Evolutionary conservation across 2,113 vertebrate species (phyloP).

Genomic region (Leucosticte australis): DNA sequence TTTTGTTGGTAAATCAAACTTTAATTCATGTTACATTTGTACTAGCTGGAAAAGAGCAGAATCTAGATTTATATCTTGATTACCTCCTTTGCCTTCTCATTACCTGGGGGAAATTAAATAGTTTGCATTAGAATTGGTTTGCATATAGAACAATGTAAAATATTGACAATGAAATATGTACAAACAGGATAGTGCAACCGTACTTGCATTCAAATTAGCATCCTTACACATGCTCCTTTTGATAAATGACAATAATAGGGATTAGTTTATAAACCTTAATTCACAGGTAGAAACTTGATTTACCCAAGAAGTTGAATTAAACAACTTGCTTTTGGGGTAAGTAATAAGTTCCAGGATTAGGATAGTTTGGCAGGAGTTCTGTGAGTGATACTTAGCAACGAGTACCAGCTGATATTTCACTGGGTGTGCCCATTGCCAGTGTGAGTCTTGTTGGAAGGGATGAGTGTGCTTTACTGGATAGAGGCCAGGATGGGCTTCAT

Average conservation of each 20-base stretch:
- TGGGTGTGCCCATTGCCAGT: background rate
- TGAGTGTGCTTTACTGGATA: background rate
- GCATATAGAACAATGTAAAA: conserved; percentile 40
- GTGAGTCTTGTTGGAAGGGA: background rate
- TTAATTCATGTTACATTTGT: background rate
- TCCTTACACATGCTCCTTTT: background rate
- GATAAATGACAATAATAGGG: conserved; percentile 34
- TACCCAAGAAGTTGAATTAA: background rate
- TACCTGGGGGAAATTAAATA: conserved; percentile 59
- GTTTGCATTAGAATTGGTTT: conserved; percentile 48
- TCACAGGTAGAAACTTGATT: background rate
- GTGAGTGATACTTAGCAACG: background rate
- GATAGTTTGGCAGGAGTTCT: background rate
- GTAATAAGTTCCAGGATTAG: background rate
- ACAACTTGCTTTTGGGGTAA: background rate
- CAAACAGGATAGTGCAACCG: background rate
- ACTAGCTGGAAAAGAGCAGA: background rate
- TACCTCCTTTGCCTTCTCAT: conserved; percentile 50
- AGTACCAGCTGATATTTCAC: background rate
- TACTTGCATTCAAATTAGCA: conserved; percentile 31
- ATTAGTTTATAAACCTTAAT: conserved; percentile 37
- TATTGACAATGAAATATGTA: conserved; percentile 50
- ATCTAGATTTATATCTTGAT: conserved; percentile 57
- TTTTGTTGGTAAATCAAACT: conserved; percentile 16
- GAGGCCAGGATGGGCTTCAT: background rate